A percentile compares a stretch with the other conserved stretches of the same genome.
Evolutionary conservation across 2,888 invertebrate species (phyloP).

Genomic region (Tinea semifulvella): DNA sequence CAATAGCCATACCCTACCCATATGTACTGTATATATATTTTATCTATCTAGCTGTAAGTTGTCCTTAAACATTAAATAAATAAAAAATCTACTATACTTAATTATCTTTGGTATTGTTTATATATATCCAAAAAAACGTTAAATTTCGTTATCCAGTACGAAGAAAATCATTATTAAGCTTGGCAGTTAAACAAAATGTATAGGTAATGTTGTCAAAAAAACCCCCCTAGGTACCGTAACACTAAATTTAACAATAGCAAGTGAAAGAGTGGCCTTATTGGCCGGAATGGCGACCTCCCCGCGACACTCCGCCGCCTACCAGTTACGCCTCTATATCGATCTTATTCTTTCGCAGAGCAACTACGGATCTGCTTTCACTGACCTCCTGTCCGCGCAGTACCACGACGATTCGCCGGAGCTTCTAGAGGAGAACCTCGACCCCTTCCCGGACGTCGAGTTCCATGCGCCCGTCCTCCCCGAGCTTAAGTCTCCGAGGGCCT

Average conservation of each 20-base stretch:
- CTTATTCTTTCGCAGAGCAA: constrained; percentile 70
- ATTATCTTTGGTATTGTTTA: too few relatives aligned
- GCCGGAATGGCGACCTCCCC: constrained; percentile 46
- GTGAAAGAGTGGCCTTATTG: constrained; percentile 26
- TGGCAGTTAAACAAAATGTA: too few relatives aligned
- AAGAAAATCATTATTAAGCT: too few relatives aligned
- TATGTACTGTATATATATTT: too few relatives aligned
- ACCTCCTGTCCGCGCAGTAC: constrained; percentile 78
- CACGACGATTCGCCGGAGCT: constrained; percentile 76
- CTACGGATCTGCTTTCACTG: constrained; percentile 82
- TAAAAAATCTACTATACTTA: too few relatives aligned
- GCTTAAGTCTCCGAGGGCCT: constrained; percentile 48
- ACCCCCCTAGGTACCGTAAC: too few relatives aligned
- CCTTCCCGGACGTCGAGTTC: constrained; percentile 75
- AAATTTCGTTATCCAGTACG: too few relatives aligned
- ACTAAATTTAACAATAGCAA: neutral
- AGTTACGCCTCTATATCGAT: constrained; percentile 51
- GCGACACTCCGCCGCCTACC: constrained; percentile 45
- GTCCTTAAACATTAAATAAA: too few relatives aligned
- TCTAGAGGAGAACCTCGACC: constrained; percentile 77
- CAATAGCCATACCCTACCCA: too few relatives aligned
- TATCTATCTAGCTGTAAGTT: too few relatives aligned
- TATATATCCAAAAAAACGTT: too few relatives aligned
- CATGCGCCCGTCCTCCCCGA: constrained; percentile 54
- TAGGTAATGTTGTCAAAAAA: too few relatives aligned